Evolutionary conservation across 2,888 invertebrate species (phyloP), one percentile per base, ranked within the genome.

Genomic region (Athalia rosae): DNA sequence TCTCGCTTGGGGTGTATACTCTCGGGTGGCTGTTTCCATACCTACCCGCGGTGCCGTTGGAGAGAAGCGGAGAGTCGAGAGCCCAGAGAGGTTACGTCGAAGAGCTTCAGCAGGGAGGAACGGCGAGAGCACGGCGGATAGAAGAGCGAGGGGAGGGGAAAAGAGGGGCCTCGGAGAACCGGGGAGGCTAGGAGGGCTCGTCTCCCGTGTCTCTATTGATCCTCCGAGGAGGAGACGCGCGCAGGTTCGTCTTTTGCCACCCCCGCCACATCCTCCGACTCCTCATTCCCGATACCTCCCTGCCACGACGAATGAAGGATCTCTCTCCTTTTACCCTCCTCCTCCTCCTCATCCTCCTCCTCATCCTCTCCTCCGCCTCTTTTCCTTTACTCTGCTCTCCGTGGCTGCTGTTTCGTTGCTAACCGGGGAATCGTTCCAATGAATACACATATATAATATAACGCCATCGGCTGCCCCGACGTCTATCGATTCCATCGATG

Each of bases 181-280:
- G 80, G 79, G 79, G 84, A 83, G 87, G 80, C 83, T 86, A 88
- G 85, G 83, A 88, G 88, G 87, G 88, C 88, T 88, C 88, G 89
- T 89, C 88, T 88, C 88, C 88, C 86, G 87, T 89, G 89, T 89
- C 89, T 89, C 89, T 89, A 89, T 89, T 89, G 89, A 89, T 89
- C 89, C 89, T 89, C 89, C 83, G 83, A 83, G 83, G 88, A 88
- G 87, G 85, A 89, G 89, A 86, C 88, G 89, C 89, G 89, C 89
- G 89, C 89, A 88, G 84, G 88, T 67, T 85, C 87, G 85, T 87
- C 86, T 86, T 87, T 86, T 85, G 13, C 84, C 83, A 82, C 83
- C 80, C 82, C 80, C 82, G 79, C 81, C 80, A 56, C 80, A 56
- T 64, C 63, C 76, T 77, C 80, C 79, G 64, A 59, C 81, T 83